Evolutionary conservation across 1,140 invertebrate genomes (phyloP).

Genomic region (Achatina immaculata): DNA sequence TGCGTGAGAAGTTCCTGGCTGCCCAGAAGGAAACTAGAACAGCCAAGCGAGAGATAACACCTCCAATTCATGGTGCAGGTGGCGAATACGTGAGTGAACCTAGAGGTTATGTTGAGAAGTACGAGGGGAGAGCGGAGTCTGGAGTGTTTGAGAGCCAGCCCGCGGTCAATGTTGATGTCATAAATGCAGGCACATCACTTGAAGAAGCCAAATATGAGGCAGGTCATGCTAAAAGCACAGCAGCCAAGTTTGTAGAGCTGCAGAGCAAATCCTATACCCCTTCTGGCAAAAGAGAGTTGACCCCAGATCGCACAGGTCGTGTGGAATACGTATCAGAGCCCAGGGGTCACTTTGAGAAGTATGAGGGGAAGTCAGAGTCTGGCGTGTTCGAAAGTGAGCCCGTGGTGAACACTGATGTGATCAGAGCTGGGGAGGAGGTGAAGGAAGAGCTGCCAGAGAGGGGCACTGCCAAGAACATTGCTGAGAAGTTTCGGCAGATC

Average conservation of each 20-base stretch:
- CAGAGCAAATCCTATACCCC: constrained; percentile 35
- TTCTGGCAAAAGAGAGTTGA: constrained; percentile 46
- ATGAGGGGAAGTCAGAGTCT: constrained; percentile 57
- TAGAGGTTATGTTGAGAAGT: constrained; percentile 47
- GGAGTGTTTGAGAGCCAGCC: constrained; percentile 55
- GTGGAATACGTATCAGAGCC: constrained; percentile 65
- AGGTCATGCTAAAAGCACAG: constrained; percentile 61
- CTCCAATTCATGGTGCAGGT: constrained; percentile 34
- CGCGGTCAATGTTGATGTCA: constrained; percentile 41
- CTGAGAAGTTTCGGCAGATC: constrained; percentile 57
- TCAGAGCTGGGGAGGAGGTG: constrained; percentile 52
- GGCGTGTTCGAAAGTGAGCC: constrained; percentile 65
- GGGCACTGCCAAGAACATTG: constrained; percentile 58
- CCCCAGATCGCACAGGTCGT: constrained; percentile 50
- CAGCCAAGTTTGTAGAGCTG: constrained; percentile 55
- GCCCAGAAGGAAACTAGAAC: constrained; percentile 24
- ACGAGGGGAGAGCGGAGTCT: constrained; percentile 48
- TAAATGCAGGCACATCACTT: background rate
- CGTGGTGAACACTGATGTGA: constrained; percentile 46
- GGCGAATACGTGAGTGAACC: constrained; percentile 59
- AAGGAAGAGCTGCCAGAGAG: constrained; percentile 57
- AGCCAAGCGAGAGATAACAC: constrained; percentile 45
- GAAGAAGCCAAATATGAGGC: constrained; percentile 57
- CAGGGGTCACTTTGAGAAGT: constrained; percentile 46
- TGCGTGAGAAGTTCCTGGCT: constrained; percentile 53